These are phyloP conservation scores for Pardalotus punctatus DNA, from an alignment of 2,113 vertebrate genomes.

Conservation along the genomic window DNA sequence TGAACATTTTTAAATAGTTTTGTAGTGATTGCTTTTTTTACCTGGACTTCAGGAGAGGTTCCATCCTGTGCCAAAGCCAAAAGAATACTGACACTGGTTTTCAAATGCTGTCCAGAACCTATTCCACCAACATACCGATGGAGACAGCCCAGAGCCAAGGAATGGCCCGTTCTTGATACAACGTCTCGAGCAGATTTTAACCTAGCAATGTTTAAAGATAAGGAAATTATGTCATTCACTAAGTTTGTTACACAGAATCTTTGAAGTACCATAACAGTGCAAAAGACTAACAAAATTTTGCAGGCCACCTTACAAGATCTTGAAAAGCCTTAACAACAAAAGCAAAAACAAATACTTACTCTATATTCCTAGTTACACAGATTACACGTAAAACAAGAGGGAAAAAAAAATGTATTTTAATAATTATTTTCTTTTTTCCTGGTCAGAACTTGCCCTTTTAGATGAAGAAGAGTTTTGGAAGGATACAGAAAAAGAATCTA, in stretches of 20 bases:
- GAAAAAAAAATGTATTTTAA: background rate
- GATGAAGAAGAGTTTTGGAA: background rate
- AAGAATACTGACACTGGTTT: conserved; percentile 98
- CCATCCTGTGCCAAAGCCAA: conserved; percentile 95
- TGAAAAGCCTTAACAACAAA: background rate
- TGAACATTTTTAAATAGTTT: background rate
- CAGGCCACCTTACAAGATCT: background rate
- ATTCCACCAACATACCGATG: conserved; percentile 98
- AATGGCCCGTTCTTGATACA: conserved; percentile 96
- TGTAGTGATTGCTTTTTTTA: conserved; percentile 21
- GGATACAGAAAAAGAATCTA: background rate
- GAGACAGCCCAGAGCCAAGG: conserved; percentile 94
- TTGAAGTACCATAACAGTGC: background rate
- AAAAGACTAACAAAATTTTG: background rate
- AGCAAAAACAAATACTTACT: background rate
- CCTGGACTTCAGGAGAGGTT: conserved; percentile 97
- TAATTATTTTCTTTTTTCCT: background rate
- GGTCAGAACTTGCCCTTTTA: background rate
- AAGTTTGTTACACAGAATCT: background rate
- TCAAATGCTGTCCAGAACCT: conserved; percentile 97
- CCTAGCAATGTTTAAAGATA: conserved; percentile 64
- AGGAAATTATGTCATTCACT: background rate
- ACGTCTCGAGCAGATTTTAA: conserved; percentile 97
- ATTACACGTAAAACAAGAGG: background rate
- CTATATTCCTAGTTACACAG: background rate